Evolutionary conservation across 2,888 invertebrate genomes (phyloP).

Genomic region (Candidula unifasciata): DNA sequence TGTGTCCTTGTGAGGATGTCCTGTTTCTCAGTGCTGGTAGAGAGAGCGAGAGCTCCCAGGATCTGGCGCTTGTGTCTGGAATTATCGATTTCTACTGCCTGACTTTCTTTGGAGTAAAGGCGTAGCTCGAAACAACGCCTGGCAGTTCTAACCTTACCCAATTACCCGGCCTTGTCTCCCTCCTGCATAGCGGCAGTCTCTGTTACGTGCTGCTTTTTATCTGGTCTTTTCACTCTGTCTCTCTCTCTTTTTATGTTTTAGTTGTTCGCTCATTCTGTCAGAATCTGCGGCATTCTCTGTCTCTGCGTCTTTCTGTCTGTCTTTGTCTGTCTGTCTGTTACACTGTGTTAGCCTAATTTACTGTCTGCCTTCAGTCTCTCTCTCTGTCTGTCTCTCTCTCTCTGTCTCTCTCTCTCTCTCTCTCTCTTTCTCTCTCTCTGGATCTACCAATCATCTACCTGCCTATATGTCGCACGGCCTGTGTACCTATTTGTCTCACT

Average conservation of each 20-base stretch:
- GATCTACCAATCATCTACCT: too few species aligned
- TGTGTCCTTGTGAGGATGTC: too few species aligned
- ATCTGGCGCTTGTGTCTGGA: conserved; percentile 31
- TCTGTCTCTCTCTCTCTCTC: too few species aligned
- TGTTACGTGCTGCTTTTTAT: background rate
- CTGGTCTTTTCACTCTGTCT: background rate
- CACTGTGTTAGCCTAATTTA: too few species aligned
- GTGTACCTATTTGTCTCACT: too few species aligned
- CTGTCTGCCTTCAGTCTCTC: too few species aligned
- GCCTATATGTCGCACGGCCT: too few species aligned
- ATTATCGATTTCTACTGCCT: conserved; percentile 36
- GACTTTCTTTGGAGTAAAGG: conserved; percentile 10
- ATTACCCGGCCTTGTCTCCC: conserved; percentile 2
- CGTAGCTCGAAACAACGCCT: conserved; percentile 15
- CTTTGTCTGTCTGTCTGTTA: conserved; percentile 2
- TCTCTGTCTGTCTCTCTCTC: too few species aligned
- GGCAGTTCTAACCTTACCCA: background rate
- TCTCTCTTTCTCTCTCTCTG: too few species aligned
- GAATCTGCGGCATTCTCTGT: background rate
- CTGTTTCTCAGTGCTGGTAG: conserved; percentile 41
- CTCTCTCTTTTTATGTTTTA: background rate
- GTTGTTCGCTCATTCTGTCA: background rate
- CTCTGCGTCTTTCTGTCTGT: background rate
- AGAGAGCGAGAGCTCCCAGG: conserved; percentile 21
- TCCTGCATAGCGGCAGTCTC: background rate